Conservation (phyloP, 2,113 vertebrate species). For the Hippocampus zosterae region DNA sequence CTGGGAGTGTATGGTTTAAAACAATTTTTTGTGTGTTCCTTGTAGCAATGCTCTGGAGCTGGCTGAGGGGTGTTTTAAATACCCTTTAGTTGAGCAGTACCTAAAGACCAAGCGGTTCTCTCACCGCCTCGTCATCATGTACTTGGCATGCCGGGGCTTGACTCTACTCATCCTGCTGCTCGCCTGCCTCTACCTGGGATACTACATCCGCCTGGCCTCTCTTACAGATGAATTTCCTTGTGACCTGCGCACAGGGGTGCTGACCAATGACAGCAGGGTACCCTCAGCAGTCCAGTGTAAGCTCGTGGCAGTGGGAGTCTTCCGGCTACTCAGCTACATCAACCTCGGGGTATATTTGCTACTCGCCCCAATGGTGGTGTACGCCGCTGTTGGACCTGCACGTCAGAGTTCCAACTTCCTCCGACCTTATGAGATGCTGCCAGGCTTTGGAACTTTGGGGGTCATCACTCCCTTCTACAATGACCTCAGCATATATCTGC, state of each 20-base stretch:
- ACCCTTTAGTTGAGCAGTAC: slow-evolving; percentile 93
- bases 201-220: slow-evolving; percentile 86
- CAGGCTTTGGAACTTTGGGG: slow-evolving; percentile 81
- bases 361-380: slow-evolving; percentile 76
- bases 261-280: slow-evolving; percentile 78
- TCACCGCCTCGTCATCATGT: slow-evolving; percentile 76
- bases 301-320: slow-evolving; percentile 87
- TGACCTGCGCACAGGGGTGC: slow-evolving; percentile 80
- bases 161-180: slow-evolving; percentile 78
- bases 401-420: slow-evolving; percentile 78
- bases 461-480: slow-evolving; percentile 77
- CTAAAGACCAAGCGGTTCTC: slow-evolving; percentile 85
- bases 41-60: slow-evolving; percentile 79
- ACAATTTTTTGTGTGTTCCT: background rate
- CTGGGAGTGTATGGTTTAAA: background rate
- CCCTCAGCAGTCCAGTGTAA: slow-evolving; percentile 85
- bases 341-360: slow-evolving; percentile 82
- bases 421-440: slow-evolving; percentile 84
- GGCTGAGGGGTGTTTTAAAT: slow-evolving; percentile 84
- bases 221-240: slow-evolving; percentile 88
- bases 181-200: slow-evolving; percentile 82
- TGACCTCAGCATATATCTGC: slow-evolving; percentile 88
- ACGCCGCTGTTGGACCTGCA: slow-evolving; percentile 76
- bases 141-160: slow-evolving; percentile 78
- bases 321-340: slow-evolving; percentile 87